These are phyloP conservation scores for Paramuricea clavata DNA, from an alignment of 92 coral and sea anemone genomes.

Conservation along the genomic window DNA sequence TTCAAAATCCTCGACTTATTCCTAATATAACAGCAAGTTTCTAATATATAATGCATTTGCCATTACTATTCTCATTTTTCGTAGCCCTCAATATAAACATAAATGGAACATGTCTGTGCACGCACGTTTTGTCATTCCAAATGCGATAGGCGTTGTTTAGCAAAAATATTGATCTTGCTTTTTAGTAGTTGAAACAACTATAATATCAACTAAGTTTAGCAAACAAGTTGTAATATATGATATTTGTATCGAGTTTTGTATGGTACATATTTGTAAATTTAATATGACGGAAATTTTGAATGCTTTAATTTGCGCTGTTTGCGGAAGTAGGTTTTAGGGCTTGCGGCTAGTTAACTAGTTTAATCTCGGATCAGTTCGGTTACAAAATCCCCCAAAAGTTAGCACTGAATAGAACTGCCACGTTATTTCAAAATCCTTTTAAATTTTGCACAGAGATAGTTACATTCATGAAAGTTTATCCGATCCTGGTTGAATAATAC, in stretches of 20 bases:
- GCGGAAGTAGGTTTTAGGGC: too few relatives aligned
- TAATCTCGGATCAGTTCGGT: too few relatives aligned
- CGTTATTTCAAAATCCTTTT: too few relatives aligned
- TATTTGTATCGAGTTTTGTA: not conserved
- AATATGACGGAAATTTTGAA: not conserved
- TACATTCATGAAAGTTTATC: too few relatives aligned
- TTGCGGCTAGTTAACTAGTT: too few relatives aligned
- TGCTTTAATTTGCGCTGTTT: not conserved
- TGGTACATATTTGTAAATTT: too few relatives aligned
- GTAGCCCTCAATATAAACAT: not conserved
- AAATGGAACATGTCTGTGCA: slow-evolving; percentile 1
- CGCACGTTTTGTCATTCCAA: not conserved
- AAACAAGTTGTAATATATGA: too few relatives aligned
- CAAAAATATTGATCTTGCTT: not conserved
- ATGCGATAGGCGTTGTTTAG: not conserved
- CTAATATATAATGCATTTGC: not conserved
- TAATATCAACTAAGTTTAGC: not conserved
- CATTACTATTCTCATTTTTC: not conserved
- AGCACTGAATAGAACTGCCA: too few relatives aligned
- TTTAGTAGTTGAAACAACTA: not conserved
- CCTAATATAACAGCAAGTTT: not conserved
- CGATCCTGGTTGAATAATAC: too few relatives aligned
- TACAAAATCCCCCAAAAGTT: too few relatives aligned
- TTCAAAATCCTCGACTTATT: too few relatives aligned
- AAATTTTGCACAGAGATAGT: too few relatives aligned